A percentile compares a stretch with the other conserved stretches of the same genome.
These are phyloP conservation scores for Platyrinchus mystaceus DNA, from an alignment of 2,797 vertebrate genomes.

Conservation along the genomic window DNA sequence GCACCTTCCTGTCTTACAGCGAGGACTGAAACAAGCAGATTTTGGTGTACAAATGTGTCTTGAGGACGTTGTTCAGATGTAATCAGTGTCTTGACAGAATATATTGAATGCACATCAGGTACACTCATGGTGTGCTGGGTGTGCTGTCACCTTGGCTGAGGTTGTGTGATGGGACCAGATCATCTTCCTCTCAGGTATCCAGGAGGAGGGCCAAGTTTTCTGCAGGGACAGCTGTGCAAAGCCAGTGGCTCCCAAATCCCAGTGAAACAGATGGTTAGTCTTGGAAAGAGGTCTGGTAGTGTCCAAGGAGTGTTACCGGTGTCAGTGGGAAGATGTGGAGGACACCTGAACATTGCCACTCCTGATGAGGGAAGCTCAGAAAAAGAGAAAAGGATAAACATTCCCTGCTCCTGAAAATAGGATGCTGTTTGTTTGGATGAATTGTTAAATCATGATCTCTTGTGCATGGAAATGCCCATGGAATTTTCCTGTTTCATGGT, in stretches of 20 bases:
- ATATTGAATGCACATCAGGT: background rate
- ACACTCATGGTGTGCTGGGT: accelerated
- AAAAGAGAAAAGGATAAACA: background rate
- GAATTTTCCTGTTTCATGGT: background rate
- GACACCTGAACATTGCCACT: no score
- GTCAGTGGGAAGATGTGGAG: background rate
- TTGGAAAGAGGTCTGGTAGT: background rate
- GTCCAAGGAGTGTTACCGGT: background rate
- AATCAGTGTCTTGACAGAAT: no score
- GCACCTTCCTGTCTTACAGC: background rate
- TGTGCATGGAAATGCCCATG: background rate
- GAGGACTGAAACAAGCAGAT: background rate
- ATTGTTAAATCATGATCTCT: background rate
- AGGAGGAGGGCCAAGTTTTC: background rate
- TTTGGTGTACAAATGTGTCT: background rate
- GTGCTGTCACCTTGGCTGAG: background rate
- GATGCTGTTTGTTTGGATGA: background rate
- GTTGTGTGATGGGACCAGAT: background rate
- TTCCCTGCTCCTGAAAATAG: background rate
- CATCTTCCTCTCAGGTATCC: background rate
- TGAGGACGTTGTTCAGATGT: accelerated
- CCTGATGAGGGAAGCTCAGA: background rate
- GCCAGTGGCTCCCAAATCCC: background rate
- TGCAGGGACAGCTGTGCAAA: background rate
- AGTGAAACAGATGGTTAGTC: background rate